Base-by-base conservation (phyloP, 2,888 invertebrate genomes). In the Cabera pusaria region DNA sequence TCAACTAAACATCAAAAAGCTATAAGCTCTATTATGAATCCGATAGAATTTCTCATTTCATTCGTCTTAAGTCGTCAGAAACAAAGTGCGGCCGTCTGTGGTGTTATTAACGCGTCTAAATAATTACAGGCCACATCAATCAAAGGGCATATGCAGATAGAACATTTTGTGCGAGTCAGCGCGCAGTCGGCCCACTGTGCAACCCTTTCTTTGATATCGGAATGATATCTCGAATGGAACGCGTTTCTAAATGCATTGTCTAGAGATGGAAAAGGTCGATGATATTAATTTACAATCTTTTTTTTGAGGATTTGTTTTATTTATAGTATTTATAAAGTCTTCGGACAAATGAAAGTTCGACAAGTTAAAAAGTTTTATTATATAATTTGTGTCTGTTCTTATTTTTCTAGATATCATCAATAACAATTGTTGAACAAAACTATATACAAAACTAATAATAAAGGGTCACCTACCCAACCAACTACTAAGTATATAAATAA, bases 121-220 rank as follows among this genome's bases (percentile, higher is more conserved):
- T 90, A 89, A 90, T 90, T 90, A 90, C 83, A 88, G 85, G 77
- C 83, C 73, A 82, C 90, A 89, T 90, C 90, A 89, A 88, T 90
- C 90, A 90, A 72, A 64, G 64, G 71, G 73, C 81, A 81, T 77
- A 86, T 84, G 86, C 86, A 87, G 86, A 86, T 86, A 83, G 81
- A 79, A 66, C 73, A 74, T 81, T 82, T 85, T 86, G 83, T 84
- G 87, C 86, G 86, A 87, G 87, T 85, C 86, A 86, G 87, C 82
- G 74, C 66, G 64, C 73, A 70, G 65, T 68, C 78, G 76, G 73
- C 76, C 76, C 81, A 75, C 79, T 76, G 78, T 81, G 78, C 85
- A 86, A 87, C 87, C 87, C 88, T 85, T 86, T 77, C 80, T 80
- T 83, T 84, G 76, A 83, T 85, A 85, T 81, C 79, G 75, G 73